These are phyloP conservation scores for Lagopus muta DNA, from an alignment of 2,113 vertebrate species.

Conservation along the genomic window DNA sequence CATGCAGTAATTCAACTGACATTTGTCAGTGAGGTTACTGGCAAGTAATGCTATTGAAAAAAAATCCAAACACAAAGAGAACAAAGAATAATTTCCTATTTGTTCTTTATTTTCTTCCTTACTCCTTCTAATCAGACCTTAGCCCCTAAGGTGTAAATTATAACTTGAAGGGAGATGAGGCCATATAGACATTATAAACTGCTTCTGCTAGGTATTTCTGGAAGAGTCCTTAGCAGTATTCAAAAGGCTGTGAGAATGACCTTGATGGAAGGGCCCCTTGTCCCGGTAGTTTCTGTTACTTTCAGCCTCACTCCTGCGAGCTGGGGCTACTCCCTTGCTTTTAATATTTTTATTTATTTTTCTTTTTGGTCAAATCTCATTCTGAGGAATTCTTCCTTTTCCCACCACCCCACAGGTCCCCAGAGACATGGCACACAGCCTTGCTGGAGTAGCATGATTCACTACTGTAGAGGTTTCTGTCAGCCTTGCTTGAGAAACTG, in stretches of 20 bases:
- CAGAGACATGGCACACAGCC: not conserved
- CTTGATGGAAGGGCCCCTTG: not conserved
- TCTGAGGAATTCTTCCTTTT: not conserved
- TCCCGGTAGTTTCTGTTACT: not conserved
- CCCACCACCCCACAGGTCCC: not conserved
- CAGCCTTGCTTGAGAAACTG: not conserved
- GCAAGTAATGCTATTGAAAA: not conserved
- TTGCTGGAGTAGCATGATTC: not conserved
- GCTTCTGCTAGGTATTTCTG: not conserved
- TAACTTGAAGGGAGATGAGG: not conserved
- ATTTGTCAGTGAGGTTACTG: not conserved
- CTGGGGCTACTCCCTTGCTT: not conserved
- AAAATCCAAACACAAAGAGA: no score
- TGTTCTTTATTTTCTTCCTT: not conserved
- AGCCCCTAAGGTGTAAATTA: not conserved
- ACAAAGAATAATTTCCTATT: not conserved
- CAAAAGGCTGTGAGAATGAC: not conserved
- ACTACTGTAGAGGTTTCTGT: not conserved
- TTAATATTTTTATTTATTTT: not conserved
- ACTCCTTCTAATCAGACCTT: not conserved
- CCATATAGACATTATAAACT: not conserved
- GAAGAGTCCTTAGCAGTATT: not conserved
- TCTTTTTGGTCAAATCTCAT: not conserved
- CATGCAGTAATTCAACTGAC: not conserved
- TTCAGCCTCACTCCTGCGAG: fast-evolving